Conservation (phyloP, 2,797 vertebrate species). For the Pangasius krempfi region DNA sequence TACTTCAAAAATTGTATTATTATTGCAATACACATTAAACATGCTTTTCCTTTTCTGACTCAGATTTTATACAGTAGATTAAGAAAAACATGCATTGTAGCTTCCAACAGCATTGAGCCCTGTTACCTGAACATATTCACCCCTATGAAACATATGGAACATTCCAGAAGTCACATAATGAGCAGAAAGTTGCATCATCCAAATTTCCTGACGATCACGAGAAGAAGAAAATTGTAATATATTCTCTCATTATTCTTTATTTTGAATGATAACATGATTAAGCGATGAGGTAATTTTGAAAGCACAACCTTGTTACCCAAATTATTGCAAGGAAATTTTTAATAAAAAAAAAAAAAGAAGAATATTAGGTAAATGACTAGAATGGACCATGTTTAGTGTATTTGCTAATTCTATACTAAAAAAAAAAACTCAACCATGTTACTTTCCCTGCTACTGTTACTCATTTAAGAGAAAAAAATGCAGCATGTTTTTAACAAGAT, state of each 20-base stretch:
- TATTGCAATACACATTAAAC: neutral
- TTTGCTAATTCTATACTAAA: neutral
- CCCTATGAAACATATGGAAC: neutral
- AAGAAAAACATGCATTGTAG: neutral
- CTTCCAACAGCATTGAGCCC: neutral
- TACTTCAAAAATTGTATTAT: neutral
- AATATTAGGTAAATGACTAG: neutral
- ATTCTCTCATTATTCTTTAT: neutral
- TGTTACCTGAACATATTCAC: neutral
- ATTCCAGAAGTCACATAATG: neutral
- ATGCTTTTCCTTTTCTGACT: neutral
- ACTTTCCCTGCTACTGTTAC: neutral
- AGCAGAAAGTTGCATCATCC: neutral
- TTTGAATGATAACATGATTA: neutral
- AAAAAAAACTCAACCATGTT: neutral
- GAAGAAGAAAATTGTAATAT: neutral
- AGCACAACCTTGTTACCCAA: neutral
- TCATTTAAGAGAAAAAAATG: neutral
- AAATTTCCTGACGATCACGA: neutral
- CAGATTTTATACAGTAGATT: neutral
- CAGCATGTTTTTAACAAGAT: neutral
- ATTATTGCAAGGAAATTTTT: neutral
- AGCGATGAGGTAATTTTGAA: neutral
- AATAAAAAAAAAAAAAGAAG: no score
- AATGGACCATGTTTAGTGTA: neutral